Evolutionary conservation across 2,888 invertebrate genomes (phyloP).

Genomic region (Steromphala cineraria): DNA sequence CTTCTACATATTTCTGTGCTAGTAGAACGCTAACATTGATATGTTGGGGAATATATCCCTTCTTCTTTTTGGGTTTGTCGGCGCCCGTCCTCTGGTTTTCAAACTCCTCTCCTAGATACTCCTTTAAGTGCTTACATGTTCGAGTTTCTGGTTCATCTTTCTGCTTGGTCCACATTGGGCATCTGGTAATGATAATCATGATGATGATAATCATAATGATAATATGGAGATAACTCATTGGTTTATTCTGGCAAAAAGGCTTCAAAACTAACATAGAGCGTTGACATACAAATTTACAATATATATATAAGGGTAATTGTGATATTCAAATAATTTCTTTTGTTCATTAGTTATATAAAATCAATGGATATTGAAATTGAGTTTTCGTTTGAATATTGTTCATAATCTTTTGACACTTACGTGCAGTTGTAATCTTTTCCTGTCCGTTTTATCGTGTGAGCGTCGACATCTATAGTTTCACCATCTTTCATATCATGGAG

Average conservation of each 20-base stretch:
- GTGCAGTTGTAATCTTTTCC: slow-evolving; percentile 66
- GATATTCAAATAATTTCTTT: too few species aligned
- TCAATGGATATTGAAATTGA: too few species aligned
- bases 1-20: slow-evolving; percentile 69
- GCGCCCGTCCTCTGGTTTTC: slow-evolving; percentile 54
- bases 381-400: too few species aligned
- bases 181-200: slow-evolving; percentile 42
- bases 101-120: slow-evolving; percentile 67
- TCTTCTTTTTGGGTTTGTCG: slow-evolving; percentile 45
- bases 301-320: too few species aligned
- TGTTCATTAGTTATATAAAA: too few species aligned
- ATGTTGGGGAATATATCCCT: slow-evolving; percentile 44
- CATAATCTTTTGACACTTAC: slow-evolving; percentile 46
- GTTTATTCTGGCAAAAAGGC: too few species aligned
- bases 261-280: too few species aligned
- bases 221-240: not conserved
- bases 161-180: slow-evolving; percentile 52
- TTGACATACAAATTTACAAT: too few species aligned
- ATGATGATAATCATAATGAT: not conserved
- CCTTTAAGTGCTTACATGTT: slow-evolving; percentile 67
- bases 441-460: slow-evolving; percentile 55
- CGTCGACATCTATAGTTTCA: slow-evolving; percentile 53
- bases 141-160: slow-evolving; percentile 52
- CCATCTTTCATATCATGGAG: slow-evolving; percentile 58
- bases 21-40: slow-evolving; percentile 60